Conservation (phyloP, 2,797 vertebrate genomes). For the Notolabrus celidotus region DNA sequence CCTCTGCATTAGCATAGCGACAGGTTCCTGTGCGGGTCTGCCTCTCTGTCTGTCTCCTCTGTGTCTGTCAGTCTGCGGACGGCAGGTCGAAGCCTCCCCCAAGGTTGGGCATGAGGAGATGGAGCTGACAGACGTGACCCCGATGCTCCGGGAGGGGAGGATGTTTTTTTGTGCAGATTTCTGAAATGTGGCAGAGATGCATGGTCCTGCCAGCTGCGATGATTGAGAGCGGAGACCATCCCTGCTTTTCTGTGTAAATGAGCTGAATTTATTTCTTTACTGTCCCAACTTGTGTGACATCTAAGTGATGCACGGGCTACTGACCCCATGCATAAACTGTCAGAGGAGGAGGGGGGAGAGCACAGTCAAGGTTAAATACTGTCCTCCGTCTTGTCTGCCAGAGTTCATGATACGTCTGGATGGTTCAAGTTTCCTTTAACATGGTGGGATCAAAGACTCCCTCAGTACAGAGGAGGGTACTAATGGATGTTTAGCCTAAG, state of each 20-base stretch:
- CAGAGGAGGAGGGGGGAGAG: slow-evolving; percentile 28
- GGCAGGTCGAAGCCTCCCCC: slow-evolving; percentile 35
- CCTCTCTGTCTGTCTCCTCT: slow-evolving; percentile 47
- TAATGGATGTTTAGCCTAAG: slow-evolving; percentile 24
- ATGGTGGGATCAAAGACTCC: slow-evolving; percentile 24
- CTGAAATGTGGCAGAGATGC: slow-evolving; percentile 42
- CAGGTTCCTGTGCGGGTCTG: slow-evolving; percentile 46
- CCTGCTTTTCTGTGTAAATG: slow-evolving; percentile 49
- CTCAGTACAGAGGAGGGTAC: neutral
- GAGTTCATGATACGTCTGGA: slow-evolving; percentile 26
- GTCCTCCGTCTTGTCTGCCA: slow-evolving; percentile 44
- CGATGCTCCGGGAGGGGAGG: slow-evolving; percentile 5
- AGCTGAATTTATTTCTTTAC: slow-evolving; percentile 51
- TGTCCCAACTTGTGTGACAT: slow-evolving; percentile 31
- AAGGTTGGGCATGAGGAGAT: slow-evolving; percentile 52
- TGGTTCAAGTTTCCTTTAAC: slow-evolving; percentile 29
- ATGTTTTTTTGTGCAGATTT: slow-evolving; percentile 26
- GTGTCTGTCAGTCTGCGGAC: slow-evolving; percentile 52
- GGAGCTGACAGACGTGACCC: slow-evolving; percentile 58
- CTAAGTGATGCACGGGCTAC: slow-evolving; percentile 48
- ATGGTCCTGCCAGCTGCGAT: slow-evolving; percentile 35
- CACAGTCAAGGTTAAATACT: slow-evolving; percentile 54
- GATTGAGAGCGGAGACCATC: slow-evolving; percentile 35
- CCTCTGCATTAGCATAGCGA: slow-evolving; percentile 60
- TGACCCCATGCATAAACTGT: slow-evolving; percentile 57